A percentile compares a stretch with the other conserved stretches of the same genome.
Conservation (phyloP, 1,140 invertebrate species). For the Batillaria attramentaria region DNA sequence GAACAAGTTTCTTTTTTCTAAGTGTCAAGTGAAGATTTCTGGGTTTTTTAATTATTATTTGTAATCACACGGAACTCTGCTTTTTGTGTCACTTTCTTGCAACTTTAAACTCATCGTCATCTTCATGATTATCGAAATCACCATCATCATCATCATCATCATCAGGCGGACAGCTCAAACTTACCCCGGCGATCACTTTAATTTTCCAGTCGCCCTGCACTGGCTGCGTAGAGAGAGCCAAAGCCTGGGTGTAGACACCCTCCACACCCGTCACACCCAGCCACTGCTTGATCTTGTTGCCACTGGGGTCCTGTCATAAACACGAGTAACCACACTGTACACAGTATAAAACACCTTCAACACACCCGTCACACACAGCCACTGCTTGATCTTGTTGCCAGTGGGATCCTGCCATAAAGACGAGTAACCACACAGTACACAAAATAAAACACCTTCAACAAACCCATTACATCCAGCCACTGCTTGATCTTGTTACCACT, state of each 20-base stretch:
- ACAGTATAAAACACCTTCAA: no score
- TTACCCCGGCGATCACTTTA: slow-evolving; percentile 70
- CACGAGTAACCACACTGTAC: no score
- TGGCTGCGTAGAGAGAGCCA: slow-evolving; percentile 75
- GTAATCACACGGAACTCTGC: not conserved
- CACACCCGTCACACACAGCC: slow-evolving; percentile 74
- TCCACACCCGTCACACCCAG: slow-evolving; percentile 72
- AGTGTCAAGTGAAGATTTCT: no score
- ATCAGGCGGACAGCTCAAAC: not conserved
- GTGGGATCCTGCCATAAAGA: slow-evolving; percentile 74
- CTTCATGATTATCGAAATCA: not conserved
- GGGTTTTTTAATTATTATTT: no score
- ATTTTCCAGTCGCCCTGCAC: slow-evolving; percentile 76
- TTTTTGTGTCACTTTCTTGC: not conserved
- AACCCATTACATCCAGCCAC: slow-evolving; percentile 46
- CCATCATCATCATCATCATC: no score
- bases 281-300: slow-evolving; percentile 76
- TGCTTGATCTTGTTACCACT: not conserved
- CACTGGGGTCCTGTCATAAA: slow-evolving; percentile 73
- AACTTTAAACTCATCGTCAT: not conserved
- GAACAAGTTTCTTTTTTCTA: no score
- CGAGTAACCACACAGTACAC: no score
- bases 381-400: slow-evolving; percentile 75
- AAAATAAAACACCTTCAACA: no score
- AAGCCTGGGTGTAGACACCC: slow-evolving; percentile 75